phyloP scores from a whole-genome alignment of 2,888 invertebrate species.

The Conomelus anceps region DNA sequence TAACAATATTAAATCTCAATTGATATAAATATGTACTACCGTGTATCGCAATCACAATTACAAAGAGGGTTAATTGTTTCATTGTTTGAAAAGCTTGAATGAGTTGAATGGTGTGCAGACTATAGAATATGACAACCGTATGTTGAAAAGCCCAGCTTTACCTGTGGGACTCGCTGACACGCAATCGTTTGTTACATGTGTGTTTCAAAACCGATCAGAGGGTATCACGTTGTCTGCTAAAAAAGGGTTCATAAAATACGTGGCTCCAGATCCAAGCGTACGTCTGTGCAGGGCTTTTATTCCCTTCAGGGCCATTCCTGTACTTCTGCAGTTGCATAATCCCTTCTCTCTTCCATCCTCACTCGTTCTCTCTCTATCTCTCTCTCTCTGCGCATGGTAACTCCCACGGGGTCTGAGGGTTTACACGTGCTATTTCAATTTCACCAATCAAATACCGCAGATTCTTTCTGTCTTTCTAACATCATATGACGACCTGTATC shows the following conservation, averaged over 20 bases:
- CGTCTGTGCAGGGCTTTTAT: background rate
- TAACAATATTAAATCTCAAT: too few species aligned
- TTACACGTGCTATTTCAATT: background rate
- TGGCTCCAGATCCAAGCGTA: too few species aligned
- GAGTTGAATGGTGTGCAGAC: background rate
- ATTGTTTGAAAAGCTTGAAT: background rate
- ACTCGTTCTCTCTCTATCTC: background rate
- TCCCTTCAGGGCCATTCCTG: background rate
- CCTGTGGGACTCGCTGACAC: background rate
- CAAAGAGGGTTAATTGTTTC: too few species aligned
- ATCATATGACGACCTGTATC: background rate
- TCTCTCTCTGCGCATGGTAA: background rate
- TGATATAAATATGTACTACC: too few species aligned
- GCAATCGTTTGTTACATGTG: background rate
- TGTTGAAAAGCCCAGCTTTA: background rate
- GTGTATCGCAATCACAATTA: too few species aligned
- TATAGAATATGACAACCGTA: too few species aligned
- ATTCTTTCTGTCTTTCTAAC: background rate
- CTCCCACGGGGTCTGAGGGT: background rate
- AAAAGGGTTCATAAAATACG: background rate
- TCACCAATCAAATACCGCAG: background rate
- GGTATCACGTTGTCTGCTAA: background rate
- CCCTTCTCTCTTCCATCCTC: background rate
- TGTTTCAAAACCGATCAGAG: background rate
- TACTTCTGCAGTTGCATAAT: background rate